Evolutionary conservation across 2,888 invertebrate species (phyloP), one percentile per base, ranked within the genome.

Genomic region (Pocota personata): DNA sequence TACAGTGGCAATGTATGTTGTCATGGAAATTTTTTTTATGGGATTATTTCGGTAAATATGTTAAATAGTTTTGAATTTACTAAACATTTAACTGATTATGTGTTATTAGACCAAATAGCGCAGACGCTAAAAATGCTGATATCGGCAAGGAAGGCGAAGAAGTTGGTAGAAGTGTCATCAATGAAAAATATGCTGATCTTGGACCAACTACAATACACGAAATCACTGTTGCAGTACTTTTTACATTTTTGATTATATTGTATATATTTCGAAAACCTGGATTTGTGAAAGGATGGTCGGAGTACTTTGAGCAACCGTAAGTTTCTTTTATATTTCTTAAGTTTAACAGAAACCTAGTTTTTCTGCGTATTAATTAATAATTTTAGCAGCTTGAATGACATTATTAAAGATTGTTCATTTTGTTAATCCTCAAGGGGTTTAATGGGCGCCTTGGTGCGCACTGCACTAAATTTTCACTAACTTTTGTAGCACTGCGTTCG

Each of bases 211-310:
- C 95, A 0, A 96, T 95, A 93, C 96, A 97, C 87, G 97, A 97
- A 91, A 93, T 92, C 90, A 93, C 94, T 7, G 95, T 97, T 0
- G 95, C 95, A 0, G 32, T 94, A 0, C 92, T 96, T 52, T 98
- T 98, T 91, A 88, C 95, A 12, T 75, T 95, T 0, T 95, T 97
- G 0, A 95, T 98, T 19, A 88, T 95, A 43, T 93, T 98, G 76
- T 97, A 98, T 95, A 96, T 98, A 91, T 96, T 97, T 91, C 94
- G 97, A 24, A 95, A 95, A 82, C 98, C 98, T 0, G 96, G 97
- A 72, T 96, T 98, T 90, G 94, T 97, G 87, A 93, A 93, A 0
- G 98, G 98, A 0, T 98, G 98, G 97, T 96, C 96, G 0, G 94
- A 94, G 69, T 91, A 89, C 0, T 72, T 91, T 0, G 88, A 88